Base-by-base conservation (phyloP, 2,888 invertebrate genomes). In the Metallyticus violacea region DNA sequence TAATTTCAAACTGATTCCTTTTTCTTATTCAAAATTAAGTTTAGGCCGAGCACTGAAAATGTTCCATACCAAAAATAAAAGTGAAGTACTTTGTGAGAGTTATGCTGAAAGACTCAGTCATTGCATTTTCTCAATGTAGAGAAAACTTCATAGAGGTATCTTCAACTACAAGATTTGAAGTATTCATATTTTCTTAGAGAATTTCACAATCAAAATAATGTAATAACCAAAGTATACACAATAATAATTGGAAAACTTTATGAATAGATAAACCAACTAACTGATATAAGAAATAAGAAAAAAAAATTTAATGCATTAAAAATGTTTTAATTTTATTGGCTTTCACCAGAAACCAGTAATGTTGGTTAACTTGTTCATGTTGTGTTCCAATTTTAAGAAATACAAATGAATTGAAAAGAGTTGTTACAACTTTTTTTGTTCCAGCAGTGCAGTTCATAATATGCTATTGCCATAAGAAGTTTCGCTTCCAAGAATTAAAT, bases 401-500 rank as follows among this genome's bases (percentile, higher is more conserved):
- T 25, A 30, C 25, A 81, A n/a, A 81, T 30, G 30, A 25, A 62
- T 15, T 62, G 40, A 22, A 62, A 62, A 30, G 82, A 82, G 62
- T 82, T 82, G 82, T 82, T 82, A 76, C 26, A 76, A 76, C 40
- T 15, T 62, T 62, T n/a, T 62, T 62, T 81, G 30, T 81, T 29
- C 29, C 27, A 82, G 27, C 30, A 82, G 26, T 82, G 40, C 40
- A 62, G 40, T 62, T 62, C 40, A 62, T 62, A 62, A 62, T 62
- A 62, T 62, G 82, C 62, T 82, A 82, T 82, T 82, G 82, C 82
- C 76, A 76, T 82, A 82, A 76, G 76, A 26, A 82, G 76, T 82
- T 40, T 82, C 76, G 76, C 82, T 82, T 82, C 82, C 76, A 76
- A 82, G 62, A 82, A 82, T 82, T 82, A 82, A 82, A 82, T 82